These are phyloP conservation scores for Cataglyphis hispanica DNA, from an alignment of 1,140 invertebrate species.

Conservation along the genomic window DNA sequence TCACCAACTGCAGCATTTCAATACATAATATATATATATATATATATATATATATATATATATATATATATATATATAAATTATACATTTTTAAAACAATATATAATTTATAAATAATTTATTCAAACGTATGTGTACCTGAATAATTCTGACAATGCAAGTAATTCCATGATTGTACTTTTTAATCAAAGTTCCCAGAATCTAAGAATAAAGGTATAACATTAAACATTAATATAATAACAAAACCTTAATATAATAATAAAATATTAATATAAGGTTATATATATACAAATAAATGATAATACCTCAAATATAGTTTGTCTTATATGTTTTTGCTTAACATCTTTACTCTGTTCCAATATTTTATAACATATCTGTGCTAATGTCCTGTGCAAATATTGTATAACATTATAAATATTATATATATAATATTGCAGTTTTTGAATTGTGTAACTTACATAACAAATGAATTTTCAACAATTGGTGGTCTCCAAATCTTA, in stretches of 20 bases:
- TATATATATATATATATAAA: no score
- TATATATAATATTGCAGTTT: neutral
- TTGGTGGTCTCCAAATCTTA: conserved; percentile 92
- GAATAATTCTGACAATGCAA: conserved; percentile 89
- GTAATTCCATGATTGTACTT: conserved; percentile 92
- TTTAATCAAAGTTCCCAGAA: conserved; percentile 93
- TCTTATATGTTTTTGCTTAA: conserved; percentile 89
- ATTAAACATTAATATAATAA: conserved; percentile 23
- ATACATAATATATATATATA: neutral
- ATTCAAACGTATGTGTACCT: conserved; percentile 85
- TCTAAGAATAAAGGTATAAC: conserved; percentile 83
- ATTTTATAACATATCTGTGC: conserved; percentile 92
- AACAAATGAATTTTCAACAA: conserved; percentile 94
- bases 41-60: no score
- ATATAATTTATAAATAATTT: conserved; percentile 38
- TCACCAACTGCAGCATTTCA: conserved; percentile 88
- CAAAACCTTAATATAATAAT: conserved; percentile 8
- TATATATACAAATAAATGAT: conserved; percentile 15
- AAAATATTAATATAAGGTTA: conserved; percentile 28
- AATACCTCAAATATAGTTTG: conserved; percentile 88
- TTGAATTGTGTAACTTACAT: conserved; percentile 87
- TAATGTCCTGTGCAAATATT: conserved; percentile 88
- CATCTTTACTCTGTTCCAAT: conserved; percentile 89
- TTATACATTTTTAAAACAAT: conserved; percentile 26
- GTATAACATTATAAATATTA: neutral